phyloP scores from a whole-genome alignment of 2,113 vertebrate genomes.

The Pogona vitticeps region DNA sequence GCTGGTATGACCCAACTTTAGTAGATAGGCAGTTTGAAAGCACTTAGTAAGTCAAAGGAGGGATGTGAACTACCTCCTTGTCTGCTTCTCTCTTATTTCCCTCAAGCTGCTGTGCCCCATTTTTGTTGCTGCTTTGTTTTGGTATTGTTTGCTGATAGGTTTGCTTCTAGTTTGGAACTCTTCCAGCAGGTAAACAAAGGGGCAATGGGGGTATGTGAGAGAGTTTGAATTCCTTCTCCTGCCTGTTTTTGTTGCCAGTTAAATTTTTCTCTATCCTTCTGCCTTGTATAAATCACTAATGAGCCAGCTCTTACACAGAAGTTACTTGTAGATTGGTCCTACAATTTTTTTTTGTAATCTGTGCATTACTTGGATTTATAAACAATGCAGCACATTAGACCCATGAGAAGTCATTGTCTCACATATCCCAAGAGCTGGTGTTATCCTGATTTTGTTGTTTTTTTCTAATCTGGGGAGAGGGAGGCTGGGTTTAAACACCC shows the following conservation, averaged over 20 bases:
- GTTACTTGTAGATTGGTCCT: neutral
- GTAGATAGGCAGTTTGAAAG: too few species aligned
- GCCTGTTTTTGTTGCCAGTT: neutral
- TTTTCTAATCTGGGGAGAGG: too few species aligned
- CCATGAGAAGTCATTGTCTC: neutral
- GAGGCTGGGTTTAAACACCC: too few species aligned
- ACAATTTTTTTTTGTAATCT: neutral
- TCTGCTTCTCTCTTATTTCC: neutral
- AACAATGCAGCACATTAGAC: neutral
- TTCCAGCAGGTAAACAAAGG: neutral
- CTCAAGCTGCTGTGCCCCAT: neutral
- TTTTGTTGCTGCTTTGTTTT: too few species aligned
- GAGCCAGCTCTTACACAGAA: neutral
- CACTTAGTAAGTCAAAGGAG: too few species aligned
- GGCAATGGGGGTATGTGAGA: neutral
- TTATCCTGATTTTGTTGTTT: neutral
- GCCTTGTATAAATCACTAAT: neutral
- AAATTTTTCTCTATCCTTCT: neutral
- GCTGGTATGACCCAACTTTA: too few species aligned
- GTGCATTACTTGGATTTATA: neutral
- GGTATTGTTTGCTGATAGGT: neutral
- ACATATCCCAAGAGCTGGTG: neutral
- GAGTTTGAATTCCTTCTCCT: neutral
- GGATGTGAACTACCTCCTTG: too few species aligned
- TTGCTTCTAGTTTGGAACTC: neutral